phyloP scores from a whole-genome alignment of 2,113 vertebrate genomes.

The Tragelaphus scriptus region DNA sequence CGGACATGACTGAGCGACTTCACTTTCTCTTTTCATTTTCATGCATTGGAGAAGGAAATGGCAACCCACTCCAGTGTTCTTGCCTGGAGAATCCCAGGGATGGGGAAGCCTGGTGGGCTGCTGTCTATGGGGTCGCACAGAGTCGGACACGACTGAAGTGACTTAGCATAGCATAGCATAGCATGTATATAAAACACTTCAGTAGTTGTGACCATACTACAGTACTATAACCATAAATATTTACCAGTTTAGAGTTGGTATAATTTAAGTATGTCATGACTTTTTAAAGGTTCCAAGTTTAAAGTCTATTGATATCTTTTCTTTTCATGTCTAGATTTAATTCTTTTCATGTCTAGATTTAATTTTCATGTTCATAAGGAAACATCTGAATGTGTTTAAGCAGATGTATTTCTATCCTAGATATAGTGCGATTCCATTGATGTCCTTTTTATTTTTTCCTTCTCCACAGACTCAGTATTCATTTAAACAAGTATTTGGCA shows the following conservation, averaged over 20 bases:
- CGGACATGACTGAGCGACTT: no score
- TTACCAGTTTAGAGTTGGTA: neutral
- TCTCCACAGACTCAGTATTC: constrained; percentile 90
- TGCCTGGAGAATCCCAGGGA: no score
- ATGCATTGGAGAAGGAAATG: no score
- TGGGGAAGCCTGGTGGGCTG: no score
- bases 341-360: neutral
- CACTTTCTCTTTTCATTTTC: no score
- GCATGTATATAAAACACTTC: neutral
- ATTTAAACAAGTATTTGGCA: constrained; percentile 94
- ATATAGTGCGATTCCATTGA: neutral
- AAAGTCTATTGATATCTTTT: neutral
- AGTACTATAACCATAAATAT: neutral
- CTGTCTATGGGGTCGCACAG: no score
- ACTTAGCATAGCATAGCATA: no score
- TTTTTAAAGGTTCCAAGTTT: neutral
- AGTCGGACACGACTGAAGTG: no score
- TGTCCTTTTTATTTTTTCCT: neutral
- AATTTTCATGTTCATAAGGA: neutral
- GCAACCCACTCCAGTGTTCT: no score
- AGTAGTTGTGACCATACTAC: neutral
- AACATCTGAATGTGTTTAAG: neutral
- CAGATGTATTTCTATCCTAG: neutral
- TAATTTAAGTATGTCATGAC: neutral
- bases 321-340: neutral